Conservation (phyloP, 1,140 invertebrate genomes). For the Apis dorsata region DNA sequence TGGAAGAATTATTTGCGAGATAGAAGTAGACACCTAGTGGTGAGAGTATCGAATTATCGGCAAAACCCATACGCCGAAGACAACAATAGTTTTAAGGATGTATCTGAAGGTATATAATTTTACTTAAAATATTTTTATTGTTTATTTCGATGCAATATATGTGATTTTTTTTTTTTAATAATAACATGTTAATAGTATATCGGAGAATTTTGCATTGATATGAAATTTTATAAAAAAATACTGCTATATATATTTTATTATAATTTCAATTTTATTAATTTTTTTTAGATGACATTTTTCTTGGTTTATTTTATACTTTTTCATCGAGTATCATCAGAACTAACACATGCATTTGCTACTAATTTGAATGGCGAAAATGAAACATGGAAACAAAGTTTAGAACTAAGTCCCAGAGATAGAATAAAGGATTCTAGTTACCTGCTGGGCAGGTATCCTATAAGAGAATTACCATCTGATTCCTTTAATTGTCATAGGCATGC, state of each 20-base stretch:
- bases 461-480: conserved; percentile 69
- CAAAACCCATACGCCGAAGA: too few relatives aligned
- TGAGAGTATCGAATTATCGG: too few relatives aligned
- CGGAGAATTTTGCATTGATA: not conserved
- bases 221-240: not conserved
- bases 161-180: conserved; percentile 54
- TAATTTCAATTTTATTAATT: conserved; percentile 1
- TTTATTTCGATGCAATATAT: conserved; percentile 45
- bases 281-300: conserved; percentile 64
- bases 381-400: conserved; percentile 66
- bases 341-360: conserved; percentile 59
- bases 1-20: too few relatives aligned
- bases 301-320: conserved; percentile 49
- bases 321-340: conserved; percentile 53
- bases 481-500: conserved; percentile 81
- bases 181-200: not conserved
- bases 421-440: conserved; percentile 72
- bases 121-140: conserved; percentile 15
- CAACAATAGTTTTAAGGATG: not conserved
- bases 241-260: not conserved
- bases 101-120: conserved; percentile 44
- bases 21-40: too few relatives aligned
- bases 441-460: conserved; percentile 67
- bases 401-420: conserved; percentile 62
- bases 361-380: conserved; percentile 65